A percentile compares a stretch with the other conserved stretches of the same genome.
phyloP scores from a whole-genome alignment of 2,113 vertebrate species.

The Mormyrus lacerda region DNA sequence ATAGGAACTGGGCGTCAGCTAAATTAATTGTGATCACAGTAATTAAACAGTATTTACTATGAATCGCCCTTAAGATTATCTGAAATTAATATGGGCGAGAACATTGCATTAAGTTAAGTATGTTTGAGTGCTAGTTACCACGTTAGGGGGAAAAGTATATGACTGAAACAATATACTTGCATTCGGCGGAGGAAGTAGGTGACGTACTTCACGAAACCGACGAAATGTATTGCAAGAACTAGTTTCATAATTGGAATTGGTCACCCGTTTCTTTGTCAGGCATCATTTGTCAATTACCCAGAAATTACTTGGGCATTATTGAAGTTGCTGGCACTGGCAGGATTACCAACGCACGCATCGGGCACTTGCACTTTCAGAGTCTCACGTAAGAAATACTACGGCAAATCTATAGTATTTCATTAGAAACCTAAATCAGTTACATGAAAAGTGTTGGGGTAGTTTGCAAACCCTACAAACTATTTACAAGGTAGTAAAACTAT shows the following conservation, averaged over 20 bases:
- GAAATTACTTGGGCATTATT: not conserved
- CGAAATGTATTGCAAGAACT: not conserved
- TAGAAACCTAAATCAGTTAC: too few species aligned
- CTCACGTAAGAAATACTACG: too few species aligned
- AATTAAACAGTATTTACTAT: not conserved
- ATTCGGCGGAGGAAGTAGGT: not conserved
- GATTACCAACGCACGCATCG: not conserved
- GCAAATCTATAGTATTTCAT: too few species aligned
- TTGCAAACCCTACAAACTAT: too few species aligned
- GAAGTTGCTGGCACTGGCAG: not conserved
- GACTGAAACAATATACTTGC: not conserved
- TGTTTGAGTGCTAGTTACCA: not conserved
- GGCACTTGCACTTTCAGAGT: too few species aligned
- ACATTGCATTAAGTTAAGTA: not conserved
- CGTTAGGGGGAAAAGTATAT: not conserved
- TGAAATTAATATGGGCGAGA: constrained; percentile 4
- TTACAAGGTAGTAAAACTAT: too few species aligned
- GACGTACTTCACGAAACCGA: not conserved
- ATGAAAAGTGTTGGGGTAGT: too few species aligned
- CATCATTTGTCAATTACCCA: not conserved
- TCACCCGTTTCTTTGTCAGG: not conserved
- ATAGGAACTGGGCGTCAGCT: not conserved
- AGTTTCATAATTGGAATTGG: constrained; percentile 4
- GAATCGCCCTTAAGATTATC: not conserved
- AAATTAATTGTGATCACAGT: not conserved